Conservation (phyloP, 2,888 invertebrate genomes). For the Crossocerus cetratus region DNA sequence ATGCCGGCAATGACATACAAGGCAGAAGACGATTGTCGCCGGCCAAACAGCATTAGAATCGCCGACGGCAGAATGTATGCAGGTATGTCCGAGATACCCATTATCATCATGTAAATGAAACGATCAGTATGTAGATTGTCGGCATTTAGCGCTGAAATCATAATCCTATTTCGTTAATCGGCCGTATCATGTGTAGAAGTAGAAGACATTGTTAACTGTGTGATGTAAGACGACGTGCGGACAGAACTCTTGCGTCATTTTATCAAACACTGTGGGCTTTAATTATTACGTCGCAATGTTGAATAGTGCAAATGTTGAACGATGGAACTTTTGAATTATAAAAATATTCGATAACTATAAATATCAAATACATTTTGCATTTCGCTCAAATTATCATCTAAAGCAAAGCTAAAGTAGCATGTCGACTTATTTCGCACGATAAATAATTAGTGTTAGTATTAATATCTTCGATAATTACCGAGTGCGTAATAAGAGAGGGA, state of each 20-base stretch:
- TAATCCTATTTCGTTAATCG: too few relatives aligned
- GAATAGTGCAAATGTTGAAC: too few relatives aligned
- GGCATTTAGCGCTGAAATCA: slow-evolving; percentile 78
- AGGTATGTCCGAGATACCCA: slow-evolving; percentile 79
- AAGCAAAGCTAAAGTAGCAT: not conserved
- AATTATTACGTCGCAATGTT: not conserved
- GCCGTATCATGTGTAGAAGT: too few relatives aligned
- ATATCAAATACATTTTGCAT: too few relatives aligned
- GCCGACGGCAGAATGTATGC: slow-evolving; percentile 79
- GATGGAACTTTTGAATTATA: not conserved
- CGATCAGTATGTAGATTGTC: slow-evolving; percentile 78
- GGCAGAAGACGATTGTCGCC: slow-evolving; percentile 76
- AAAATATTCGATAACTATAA: too few relatives aligned
- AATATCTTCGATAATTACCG: slow-evolving; percentile 45
- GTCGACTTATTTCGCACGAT: too few relatives aligned
- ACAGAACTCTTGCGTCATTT: too few relatives aligned
- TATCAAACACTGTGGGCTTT: too few relatives aligned
- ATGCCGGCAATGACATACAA: slow-evolving; percentile 77
- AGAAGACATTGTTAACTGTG: too few relatives aligned
- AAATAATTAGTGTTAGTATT: not conserved
- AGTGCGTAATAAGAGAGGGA: slow-evolving; percentile 67
- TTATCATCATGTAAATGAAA: slow-evolving; percentile 77
- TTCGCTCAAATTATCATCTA: too few relatives aligned
- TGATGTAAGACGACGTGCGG: too few relatives aligned
- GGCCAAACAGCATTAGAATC: slow-evolving; percentile 77